A percentile compares a stretch with the other conserved stretches of the same genome.
Evolutionary conservation across 2,888 invertebrate species (phyloP).

Genomic region (Matsumyia berberina): DNA sequence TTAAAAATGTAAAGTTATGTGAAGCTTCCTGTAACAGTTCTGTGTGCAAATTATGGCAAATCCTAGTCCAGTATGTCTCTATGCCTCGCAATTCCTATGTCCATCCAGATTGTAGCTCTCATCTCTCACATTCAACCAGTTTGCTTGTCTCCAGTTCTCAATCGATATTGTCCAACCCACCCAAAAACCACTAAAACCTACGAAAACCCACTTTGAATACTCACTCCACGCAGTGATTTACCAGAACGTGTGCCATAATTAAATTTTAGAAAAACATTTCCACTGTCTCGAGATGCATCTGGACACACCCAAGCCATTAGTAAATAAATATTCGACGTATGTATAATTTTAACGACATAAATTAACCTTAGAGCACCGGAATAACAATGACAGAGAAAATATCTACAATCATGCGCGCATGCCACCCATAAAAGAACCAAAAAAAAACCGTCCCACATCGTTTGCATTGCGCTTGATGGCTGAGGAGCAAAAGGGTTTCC

Average conservation of each 20-base stretch:
- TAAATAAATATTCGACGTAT: conserved; percentile 13
- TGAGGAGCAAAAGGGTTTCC: conserved; percentile 35
- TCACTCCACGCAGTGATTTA: conserved; percentile 22
- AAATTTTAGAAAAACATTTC: neutral
- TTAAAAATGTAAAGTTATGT: too few species aligned
- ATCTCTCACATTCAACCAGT: too few species aligned
- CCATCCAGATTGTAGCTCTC: too few species aligned
- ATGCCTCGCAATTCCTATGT: too few species aligned
- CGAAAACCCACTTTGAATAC: conserved; percentile 3
- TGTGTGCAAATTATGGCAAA: too few species aligned
- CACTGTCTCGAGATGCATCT: neutral
- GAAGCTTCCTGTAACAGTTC: too few species aligned
- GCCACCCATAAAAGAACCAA: conserved; percentile 64
- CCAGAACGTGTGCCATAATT: conserved; percentile 28
- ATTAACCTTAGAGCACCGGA: conserved; percentile 31
- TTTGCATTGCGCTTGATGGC: conserved; percentile 34
- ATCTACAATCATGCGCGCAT: conserved; percentile 61
- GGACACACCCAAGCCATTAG: neutral
- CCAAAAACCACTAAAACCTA: conserved; percentile 6
- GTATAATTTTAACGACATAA: conserved; percentile 35
- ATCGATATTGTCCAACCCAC: too few species aligned
- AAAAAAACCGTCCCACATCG: conserved; percentile 48
- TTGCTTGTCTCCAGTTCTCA: too few species aligned
- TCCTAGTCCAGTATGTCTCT: too few species aligned
- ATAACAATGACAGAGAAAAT: conserved; percentile 24